Conservation (phyloP, 2,113 vertebrate species). For the Cyanistes caeruleus region DNA sequence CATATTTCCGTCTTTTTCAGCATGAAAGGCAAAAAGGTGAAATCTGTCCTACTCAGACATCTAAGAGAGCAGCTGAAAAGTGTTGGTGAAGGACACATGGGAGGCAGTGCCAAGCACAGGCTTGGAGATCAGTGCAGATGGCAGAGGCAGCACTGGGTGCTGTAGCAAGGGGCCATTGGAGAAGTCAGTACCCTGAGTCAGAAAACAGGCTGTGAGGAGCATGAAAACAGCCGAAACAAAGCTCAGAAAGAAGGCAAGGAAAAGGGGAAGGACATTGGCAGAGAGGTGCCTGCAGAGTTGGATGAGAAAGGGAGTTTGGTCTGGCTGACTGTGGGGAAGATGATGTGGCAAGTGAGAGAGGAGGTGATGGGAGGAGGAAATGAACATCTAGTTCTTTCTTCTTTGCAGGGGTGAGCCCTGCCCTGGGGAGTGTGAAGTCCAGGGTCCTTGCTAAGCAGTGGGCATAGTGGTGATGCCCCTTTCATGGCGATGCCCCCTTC, state of each 20-base stretch:
- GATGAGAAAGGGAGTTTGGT: background rate
- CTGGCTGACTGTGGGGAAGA: background rate
- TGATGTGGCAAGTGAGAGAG: background rate
- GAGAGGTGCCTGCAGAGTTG: background rate
- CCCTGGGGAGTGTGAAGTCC: accelerated
- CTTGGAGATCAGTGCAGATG: background rate
- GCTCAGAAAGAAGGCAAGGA: background rate
- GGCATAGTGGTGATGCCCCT: background rate
- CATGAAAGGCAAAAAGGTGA: background rate
- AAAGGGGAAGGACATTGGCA: background rate
- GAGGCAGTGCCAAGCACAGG: background rate
- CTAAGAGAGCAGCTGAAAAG: background rate
- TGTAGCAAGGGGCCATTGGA: background rate
- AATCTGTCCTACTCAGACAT: background rate
- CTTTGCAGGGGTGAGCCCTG: accelerated
- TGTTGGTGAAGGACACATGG: background rate
- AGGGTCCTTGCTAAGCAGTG: accelerated
- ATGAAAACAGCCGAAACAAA: background rate
- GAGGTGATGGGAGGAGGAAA: background rate
- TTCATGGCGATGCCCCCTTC: background rate
- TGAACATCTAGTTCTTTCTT: background rate
- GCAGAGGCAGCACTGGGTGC: background rate
- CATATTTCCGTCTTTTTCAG: background rate
- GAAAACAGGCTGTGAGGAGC: background rate
- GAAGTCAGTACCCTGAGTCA: background rate